Base-by-base conservation (phyloP, 2,888 invertebrate species). In the Andrena haemorrhoa region DNA sequence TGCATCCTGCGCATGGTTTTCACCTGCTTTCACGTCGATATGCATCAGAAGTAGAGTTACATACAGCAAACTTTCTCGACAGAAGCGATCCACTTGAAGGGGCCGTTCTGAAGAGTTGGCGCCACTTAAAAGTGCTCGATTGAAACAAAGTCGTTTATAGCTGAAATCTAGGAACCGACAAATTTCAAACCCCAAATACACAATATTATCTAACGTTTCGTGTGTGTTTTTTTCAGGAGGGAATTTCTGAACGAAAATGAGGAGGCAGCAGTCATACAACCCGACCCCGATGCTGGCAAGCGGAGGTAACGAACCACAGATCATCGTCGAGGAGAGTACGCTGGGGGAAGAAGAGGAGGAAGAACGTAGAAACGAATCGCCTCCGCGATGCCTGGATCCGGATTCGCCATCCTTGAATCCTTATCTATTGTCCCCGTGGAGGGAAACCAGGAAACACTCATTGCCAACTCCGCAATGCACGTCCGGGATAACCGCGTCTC, bases 401-500 rank as follows among this genome's bases (percentile, higher is more conserved):
- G 97, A 97, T 92, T 97, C 97, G 0, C 97, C 97, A 0, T 96
- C 96, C 2, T 92, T 94, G 79, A 97, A 97, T 94, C 97, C 97
- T 0, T 97, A 97, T 94, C 95, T 97, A 68, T 94, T 98, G 74
- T 97, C 97, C 0, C 98, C 98, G 4, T 97, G 97, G 96, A 95
- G 97, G 29, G 96, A 97, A 89, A 96, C 96, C 0, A 95, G 98
- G 89, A 98, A 98, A 91, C 97, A 97, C 90, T 98, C 97, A 31
- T 94, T 98, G 89, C 98, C 98, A 1, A 97, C 97, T 0, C 97
- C 97, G 1, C 96, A 97, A 88, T 98, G 97, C 90, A 97, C 97
- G 33, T 96, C 97, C 75, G 98, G 98, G 68, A 98, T 97, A 77
- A 98, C 97, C 60, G 98, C 98, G 56, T 97, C 97, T 88, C 97